phyloP scores from a whole-genome alignment of 2,113 vertebrate genomes.

The Mormoops blainvillei region DNA sequence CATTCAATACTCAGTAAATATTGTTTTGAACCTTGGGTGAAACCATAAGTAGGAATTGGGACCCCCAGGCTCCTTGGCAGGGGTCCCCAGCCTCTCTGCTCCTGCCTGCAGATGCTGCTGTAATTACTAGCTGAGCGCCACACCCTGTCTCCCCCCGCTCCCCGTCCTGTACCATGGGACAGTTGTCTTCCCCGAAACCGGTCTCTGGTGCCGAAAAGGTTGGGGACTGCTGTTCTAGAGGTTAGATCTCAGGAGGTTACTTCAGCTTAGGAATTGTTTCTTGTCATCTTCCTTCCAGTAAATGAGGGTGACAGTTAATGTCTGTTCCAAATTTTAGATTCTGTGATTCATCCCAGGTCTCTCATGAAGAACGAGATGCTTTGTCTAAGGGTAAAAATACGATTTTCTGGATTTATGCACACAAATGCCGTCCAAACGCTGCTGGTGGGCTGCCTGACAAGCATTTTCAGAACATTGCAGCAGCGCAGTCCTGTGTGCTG shows the following conservation, averaged over 20 bases:
- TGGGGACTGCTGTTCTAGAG: not conserved
- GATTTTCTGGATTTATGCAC: not conserved
- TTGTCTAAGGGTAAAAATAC: not conserved
- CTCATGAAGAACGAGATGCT: not conserved
- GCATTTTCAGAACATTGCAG: not conserved
- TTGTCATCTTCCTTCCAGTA: not conserved
- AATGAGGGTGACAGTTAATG: not conserved
- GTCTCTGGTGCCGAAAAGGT: no score
- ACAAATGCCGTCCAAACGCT: not conserved
- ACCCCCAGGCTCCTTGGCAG: not conserved
- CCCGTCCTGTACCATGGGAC: no score
- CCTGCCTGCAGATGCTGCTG: rapidly evolving
- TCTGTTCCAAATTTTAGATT: not conserved
- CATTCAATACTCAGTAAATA: not conserved
- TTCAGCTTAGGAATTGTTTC: not conserved
- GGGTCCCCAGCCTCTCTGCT: no score
- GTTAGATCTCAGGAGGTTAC: not conserved
- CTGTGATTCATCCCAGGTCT: not conserved
- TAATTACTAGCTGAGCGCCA: no score
- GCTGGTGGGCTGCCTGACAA: not conserved
- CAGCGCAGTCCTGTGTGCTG: not conserved
- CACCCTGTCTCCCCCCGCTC: no score
- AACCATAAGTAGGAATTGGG: not conserved
- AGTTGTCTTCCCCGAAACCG: no score
- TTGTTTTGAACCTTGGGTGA: no score